Percentiles rank a stretch among this genome's conserved stretches.
Evolutionary conservation across 2,113 vertebrate species (phyloP).

Genomic region (Scalopus aquaticus): DNA sequence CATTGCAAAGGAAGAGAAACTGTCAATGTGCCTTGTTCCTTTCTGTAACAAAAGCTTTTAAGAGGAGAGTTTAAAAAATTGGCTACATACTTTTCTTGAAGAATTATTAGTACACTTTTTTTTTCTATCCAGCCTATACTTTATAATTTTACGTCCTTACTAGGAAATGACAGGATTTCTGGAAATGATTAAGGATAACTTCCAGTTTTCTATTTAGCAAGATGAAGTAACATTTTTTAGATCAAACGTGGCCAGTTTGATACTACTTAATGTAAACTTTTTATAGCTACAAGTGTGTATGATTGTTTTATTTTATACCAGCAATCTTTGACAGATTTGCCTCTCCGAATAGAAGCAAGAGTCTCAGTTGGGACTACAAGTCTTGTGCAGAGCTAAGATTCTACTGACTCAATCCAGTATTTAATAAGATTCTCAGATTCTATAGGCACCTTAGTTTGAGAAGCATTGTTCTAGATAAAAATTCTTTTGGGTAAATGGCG

Average conservation of each 20-base stretch:
- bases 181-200: constrained; percentile 13
- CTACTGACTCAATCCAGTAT: neutral
- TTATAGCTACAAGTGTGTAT: neutral
- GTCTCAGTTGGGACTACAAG: neutral
- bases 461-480: neutral
- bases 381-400: too few relatives aligned
- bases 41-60: neutral
- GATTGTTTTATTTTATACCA: neutral
- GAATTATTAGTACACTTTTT: neutral
- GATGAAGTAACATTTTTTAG: neutral
- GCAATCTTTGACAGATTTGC: too few relatives aligned
- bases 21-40: neutral
- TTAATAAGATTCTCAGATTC: neutral
- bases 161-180: constrained; percentile 13
- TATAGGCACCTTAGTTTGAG: neutral
- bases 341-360: too few relatives aligned
- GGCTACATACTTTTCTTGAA: neutral
- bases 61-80: neutral
- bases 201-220: neutral
- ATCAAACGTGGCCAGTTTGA: neutral
- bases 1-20: neutral
- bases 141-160: neutral
- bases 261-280: neutral
- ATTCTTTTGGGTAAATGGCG: neutral
- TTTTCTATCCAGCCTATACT: neutral